phyloP scores from a whole-genome alignment of 2,113 vertebrate genomes.

The Neolamprologus devosi region DNA sequence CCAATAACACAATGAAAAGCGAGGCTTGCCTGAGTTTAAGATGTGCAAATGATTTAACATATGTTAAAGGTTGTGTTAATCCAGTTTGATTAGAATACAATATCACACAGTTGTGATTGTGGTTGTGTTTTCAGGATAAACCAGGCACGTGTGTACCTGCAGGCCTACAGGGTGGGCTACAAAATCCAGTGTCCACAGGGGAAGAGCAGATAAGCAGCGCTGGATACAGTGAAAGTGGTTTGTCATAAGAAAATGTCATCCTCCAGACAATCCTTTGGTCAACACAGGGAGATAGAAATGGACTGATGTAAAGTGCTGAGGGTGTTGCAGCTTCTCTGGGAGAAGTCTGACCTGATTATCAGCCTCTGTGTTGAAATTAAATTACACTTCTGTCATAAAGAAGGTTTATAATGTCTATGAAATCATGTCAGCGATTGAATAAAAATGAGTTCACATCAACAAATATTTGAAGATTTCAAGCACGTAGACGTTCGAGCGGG shows the following conservation, averaged over 20 bases:
- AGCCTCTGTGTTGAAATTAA: background rate
- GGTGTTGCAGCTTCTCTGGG: background rate
- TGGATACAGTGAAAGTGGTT: background rate
- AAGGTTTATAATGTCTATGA: background rate
- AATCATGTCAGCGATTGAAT: background rate
- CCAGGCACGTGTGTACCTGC: conserved; percentile 76
- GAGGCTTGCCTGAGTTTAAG: background rate
- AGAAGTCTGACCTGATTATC: background rate
- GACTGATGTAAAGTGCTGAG: background rate
- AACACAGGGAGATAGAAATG: background rate
- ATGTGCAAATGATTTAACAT: background rate
- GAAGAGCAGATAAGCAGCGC: conserved; percentile 24
- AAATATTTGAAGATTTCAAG: background rate
- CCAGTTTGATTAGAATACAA: background rate
- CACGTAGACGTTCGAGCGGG: background rate
- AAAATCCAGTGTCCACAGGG: conserved; percentile 72
- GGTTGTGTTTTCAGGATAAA: conserved; percentile 67
- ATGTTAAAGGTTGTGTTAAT: background rate
- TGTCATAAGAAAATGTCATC: background rate
- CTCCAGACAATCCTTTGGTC: background rate
- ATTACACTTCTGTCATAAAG: background rate
- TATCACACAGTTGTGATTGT: background rate
- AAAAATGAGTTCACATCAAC: background rate
- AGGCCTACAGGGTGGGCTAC: conserved; percentile 78
- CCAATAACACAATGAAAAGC: background rate